phyloP scores from a whole-genome alignment of 2,113 vertebrate genomes.

The Oreotrochilus melanogaster region DNA sequence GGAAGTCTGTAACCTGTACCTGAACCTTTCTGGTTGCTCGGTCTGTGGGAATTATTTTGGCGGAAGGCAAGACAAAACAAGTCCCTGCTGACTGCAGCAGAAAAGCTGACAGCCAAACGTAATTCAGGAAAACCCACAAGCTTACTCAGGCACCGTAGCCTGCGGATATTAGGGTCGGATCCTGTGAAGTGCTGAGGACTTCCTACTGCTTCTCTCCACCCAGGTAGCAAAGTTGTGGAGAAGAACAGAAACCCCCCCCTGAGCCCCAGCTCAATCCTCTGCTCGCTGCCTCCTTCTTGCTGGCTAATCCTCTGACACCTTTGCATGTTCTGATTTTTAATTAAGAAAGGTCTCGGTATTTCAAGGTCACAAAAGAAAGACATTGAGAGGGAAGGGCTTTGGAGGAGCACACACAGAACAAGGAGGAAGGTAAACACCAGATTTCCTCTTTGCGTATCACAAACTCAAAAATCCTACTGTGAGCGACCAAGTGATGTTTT shows the following conservation, averaged over 20 bases:
- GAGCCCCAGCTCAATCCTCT: neutral
- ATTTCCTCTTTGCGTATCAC: neutral
- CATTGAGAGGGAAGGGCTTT: neutral
- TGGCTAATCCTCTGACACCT: neutral
- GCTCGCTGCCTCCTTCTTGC: neutral
- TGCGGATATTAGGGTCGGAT: neutral
- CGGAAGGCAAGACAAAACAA: constrained; percentile 75
- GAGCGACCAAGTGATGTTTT: neutral
- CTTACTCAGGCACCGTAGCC: neutral
- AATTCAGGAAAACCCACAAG: constrained; percentile 66
- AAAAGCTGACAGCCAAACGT: constrained; percentile 53
- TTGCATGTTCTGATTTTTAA: neutral
- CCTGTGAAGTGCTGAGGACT: neutral
- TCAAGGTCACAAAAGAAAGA: neutral
- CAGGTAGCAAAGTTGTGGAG: neutral
- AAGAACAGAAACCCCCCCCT: neutral
- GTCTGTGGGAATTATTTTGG: constrained; percentile 72
- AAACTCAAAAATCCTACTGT: neutral
- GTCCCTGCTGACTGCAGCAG: constrained; percentile 53
- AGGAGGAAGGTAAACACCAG: neutral
- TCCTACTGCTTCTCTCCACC: neutral
- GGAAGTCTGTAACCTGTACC: constrained; percentile 70
- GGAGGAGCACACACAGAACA: neutral
- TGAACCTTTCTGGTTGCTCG: constrained; percentile 73
- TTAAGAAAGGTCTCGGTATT: neutral